phyloP scores from a whole-genome alignment of 2,113 vertebrate genomes.

The Neodon shergylaensis region DNA sequence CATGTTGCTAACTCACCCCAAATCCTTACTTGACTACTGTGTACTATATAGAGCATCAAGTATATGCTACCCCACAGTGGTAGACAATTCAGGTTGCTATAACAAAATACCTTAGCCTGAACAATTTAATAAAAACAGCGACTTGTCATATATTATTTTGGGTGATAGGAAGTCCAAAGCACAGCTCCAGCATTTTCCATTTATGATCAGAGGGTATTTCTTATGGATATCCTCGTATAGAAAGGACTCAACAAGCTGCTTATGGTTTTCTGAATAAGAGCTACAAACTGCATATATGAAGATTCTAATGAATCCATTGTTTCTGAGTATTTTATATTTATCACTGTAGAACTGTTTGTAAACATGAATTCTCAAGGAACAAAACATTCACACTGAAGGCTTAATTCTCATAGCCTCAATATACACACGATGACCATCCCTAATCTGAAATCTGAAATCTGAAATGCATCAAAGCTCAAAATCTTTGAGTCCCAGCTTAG shows the following conservation, averaged over 20 bases:
- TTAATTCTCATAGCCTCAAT: not conserved
- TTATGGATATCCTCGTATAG: not conserved
- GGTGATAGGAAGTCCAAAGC: rapidly evolving
- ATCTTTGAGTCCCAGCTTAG: not conserved
- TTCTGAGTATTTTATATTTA: not conserved
- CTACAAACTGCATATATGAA: not conserved
- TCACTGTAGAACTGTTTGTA: not conserved
- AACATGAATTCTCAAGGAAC: no score
- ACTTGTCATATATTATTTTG: not conserved
- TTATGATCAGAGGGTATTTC: rapidly evolving
- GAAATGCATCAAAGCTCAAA: not conserved
- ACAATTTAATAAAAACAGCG: not conserved
- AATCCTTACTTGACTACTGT: not conserved
- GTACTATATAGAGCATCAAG: not conserved
- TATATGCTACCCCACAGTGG: not conserved
- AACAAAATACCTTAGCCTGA: not conserved
- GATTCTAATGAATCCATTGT: not conserved
- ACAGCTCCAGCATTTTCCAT: no score
- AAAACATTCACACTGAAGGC: not conserved
- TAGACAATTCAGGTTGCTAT: not conserved
- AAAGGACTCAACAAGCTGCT: not conserved
- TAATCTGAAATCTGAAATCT: not conserved
- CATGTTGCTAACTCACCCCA: no score
- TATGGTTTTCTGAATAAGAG: not conserved
- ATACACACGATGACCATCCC: not conserved